A percentile compares a stretch with the other conserved stretches of the same genome.
These are phyloP conservation scores for Hypsopygia costalis DNA, from an alignment of 2,888 invertebrate species.

Conservation along the genomic window DNA sequence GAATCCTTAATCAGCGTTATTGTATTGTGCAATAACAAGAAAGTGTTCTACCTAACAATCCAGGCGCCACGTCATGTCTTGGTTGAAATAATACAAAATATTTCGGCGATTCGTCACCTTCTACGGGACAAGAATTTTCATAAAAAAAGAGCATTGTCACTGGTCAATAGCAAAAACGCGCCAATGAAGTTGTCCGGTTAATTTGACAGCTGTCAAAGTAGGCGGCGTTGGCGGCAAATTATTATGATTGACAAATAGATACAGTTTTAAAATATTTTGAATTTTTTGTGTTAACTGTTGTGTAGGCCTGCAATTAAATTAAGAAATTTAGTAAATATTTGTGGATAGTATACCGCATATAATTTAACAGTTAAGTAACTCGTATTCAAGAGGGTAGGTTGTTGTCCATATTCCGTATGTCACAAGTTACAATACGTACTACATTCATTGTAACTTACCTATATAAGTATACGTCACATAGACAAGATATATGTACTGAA, in stretches of 20 bases:
- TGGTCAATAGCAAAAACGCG: constrained; percentile 31
- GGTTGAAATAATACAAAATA: constrained; percentile 31
- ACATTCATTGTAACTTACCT: too few species aligned
- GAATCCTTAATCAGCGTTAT: too few species aligned
- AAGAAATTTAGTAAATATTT: too few species aligned
- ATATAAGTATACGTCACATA: too few species aligned
- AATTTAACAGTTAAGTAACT: too few species aligned
- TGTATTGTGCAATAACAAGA: too few species aligned
- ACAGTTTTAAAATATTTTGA: constrained; percentile 44
- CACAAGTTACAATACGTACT: too few species aligned
- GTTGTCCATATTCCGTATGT: too few species aligned
- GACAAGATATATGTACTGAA: too few species aligned
- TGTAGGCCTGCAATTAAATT: neutral
- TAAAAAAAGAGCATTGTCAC: constrained; percentile 28
- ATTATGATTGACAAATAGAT: constrained; percentile 39
- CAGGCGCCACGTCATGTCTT: constrained; percentile 26
- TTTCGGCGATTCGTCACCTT: constrained; percentile 34
- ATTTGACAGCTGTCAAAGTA: constrained; percentile 72
- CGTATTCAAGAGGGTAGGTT: too few species aligned
- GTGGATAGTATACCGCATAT: too few species aligned
- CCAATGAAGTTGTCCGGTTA: constrained; percentile 60
- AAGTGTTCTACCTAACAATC: too few species aligned
- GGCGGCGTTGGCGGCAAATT: constrained; percentile 56
- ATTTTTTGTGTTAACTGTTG: constrained; percentile 23
- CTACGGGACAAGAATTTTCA: constrained; percentile 17